Evolutionary conservation across 2,797 vertebrate genomes (phyloP), one percentile per base, ranked within the genome.

Genomic region (Geotrypetes seraphini): DNA sequence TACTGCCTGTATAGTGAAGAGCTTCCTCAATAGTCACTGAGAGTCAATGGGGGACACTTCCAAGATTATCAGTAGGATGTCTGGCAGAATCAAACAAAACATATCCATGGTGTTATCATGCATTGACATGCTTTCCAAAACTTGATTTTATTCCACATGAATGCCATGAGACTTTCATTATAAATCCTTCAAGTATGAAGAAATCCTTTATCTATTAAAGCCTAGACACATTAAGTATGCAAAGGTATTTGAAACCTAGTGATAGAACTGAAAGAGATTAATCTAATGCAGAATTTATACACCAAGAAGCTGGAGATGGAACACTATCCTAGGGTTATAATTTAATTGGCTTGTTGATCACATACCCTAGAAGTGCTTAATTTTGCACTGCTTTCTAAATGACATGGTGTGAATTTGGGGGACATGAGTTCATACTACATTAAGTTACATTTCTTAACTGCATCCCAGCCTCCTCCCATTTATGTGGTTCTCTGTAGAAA

Each of bases 171-270:
- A 36, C 58, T 51, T 16, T 60, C 67, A 69, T 78, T 74, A 74
- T 71, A 80, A 64, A 75, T 67, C 73, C 71, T 80, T 65, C 67
- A 74, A 63, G 60, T 53, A 60, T 67, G 66, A 39, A n/a, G 57
- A 64, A 47, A 60, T 72, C 61, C 56, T 36, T 58, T 67, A 43
- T 36, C 65, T 71, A 70, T 78, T 79, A 81, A 67, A 66, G 56
- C 40, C 51, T 47, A 59, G 53, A 56, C 68, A 57, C 70, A 63
- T 62, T 48, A 59, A 60, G 45, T 25, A 56, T 30, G 33, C 32
- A 48, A 63, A 75, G 67, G 70, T 62, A 59, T 64, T 70, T 59
- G 68, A 43, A 70, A 62, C 63, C 66, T 57, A 47, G 49, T 66
- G 69, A 54, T 62, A 61, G 54, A 82, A 76, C 76, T 69, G 71